Evolutionary conservation across 2,888 invertebrate genomes (phyloP).

Genomic region (Apamea anceps): DNA sequence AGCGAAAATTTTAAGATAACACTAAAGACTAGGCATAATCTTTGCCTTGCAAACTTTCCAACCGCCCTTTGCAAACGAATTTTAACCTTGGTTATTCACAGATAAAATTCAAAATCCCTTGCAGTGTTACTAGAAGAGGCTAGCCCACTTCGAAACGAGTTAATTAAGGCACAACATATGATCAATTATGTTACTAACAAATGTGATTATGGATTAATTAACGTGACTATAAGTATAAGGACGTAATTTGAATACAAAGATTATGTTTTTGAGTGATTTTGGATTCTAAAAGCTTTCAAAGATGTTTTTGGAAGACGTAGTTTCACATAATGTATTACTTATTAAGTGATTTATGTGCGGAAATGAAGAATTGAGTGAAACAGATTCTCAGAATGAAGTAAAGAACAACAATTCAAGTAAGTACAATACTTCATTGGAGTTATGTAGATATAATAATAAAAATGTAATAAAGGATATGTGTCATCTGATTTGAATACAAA

Average conservation of each 20-base stretch:
- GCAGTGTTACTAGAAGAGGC: not conserved
- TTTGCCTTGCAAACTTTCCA: conserved; percentile 37
- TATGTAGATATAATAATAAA: too few relatives aligned
- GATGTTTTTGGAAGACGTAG: not conserved
- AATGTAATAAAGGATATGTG: too few relatives aligned
- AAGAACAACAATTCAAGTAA: not conserved
- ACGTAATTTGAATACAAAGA: conserved; percentile 45
- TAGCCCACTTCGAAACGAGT: conserved; percentile 37
- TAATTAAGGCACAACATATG: conserved; percentile 63
- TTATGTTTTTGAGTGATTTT: conserved; percentile 32
- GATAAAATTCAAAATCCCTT: conserved; percentile 11
- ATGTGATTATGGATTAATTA: conserved; percentile 65
- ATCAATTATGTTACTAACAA: conserved; percentile 62
- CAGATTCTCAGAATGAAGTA: conserved; percentile 1
- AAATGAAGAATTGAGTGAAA: not conserved
- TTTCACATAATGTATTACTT: conserved; percentile 1
- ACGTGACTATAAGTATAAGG: conserved; percentile 48
- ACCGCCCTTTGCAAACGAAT: not conserved
- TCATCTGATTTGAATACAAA: too few relatives aligned
- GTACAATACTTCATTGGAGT: too few relatives aligned
- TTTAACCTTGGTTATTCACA: not conserved
- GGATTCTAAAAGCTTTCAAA: not conserved
- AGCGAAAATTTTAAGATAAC: conserved; percentile 54
- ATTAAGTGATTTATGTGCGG: conserved; percentile 6
- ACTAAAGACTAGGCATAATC: conserved; percentile 43